phyloP scores from a whole-genome alignment of 2,797 vertebrate genomes.

The Lateolabrax maculatus region DNA sequence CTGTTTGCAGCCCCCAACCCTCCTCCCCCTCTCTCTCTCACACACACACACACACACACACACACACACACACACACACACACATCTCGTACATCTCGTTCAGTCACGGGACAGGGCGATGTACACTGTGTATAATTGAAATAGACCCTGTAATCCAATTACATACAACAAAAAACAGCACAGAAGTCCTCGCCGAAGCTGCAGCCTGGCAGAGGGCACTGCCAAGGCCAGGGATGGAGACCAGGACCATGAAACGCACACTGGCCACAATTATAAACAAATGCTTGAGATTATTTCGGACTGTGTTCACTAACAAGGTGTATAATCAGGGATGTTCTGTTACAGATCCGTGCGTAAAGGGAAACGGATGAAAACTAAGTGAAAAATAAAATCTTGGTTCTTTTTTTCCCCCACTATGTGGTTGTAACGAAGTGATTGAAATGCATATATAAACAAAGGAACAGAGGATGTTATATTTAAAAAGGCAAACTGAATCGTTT shows the following conservation, averaged over 20 bases:
- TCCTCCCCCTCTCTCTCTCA: slow-evolving; percentile 56
- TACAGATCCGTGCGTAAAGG: not conserved
- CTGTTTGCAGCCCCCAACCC: slow-evolving; percentile 69
- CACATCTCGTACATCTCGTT: slow-evolving; percentile 69
- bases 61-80: slow-evolving; percentile 43
- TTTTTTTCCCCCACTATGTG: not conserved
- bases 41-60: slow-evolving; percentile 51
- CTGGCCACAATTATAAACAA: slow-evolving; percentile 17
- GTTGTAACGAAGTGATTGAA: not conserved
- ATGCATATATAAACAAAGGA: not conserved
- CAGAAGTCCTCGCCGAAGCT: slow-evolving; percentile 68
- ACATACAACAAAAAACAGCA: slow-evolving; percentile 77
- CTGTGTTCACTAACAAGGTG: not conserved
- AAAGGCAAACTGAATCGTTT: slow-evolving; percentile 35
- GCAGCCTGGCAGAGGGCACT: slow-evolving; percentile 78
- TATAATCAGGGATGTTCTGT: not conserved
- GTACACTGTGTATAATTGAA: slow-evolving; percentile 80
- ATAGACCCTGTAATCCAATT: slow-evolving; percentile 82
- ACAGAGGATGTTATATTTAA: slow-evolving; percentile 1
- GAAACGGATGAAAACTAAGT: slow-evolving; percentile 2
- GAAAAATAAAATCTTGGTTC: not conserved
- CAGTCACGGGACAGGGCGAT: slow-evolving; percentile 78
- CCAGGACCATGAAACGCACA: slow-evolving; percentile 31
- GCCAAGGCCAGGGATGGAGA: slow-evolving; percentile 74
- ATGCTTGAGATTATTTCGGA: not conserved